phyloP scores from a whole-genome alignment of 2,888 invertebrate genomes.

The Scrobipalpa costella region DNA sequence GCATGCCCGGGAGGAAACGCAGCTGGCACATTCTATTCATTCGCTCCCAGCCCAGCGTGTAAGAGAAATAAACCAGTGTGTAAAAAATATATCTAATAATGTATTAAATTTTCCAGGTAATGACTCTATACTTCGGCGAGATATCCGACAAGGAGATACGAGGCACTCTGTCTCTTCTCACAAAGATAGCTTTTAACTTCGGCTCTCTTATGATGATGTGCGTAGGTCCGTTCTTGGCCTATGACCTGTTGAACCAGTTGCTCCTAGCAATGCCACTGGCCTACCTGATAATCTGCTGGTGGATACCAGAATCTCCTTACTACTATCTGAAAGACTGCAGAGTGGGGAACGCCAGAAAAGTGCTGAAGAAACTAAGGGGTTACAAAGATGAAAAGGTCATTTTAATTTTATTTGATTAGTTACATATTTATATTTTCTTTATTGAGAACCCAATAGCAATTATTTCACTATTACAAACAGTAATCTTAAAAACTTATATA shows the following conservation, averaged over 20 bases:
- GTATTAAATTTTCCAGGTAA: slow-evolving; percentile 51
- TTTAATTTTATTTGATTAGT: too few relatives aligned
- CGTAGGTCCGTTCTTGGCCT: slow-evolving; percentile 64
- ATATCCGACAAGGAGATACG: slow-evolving; percentile 70
- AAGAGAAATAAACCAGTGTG: too few relatives aligned
- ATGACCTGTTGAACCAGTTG: slow-evolving; percentile 61
- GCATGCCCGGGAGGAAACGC: too few relatives aligned
- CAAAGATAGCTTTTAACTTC: slow-evolving; percentile 59
- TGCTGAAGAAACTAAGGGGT: slow-evolving; percentile 63
- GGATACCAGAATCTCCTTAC: slow-evolving; percentile 83
- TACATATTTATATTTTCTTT: too few relatives aligned
- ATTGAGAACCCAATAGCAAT: too few relatives aligned
- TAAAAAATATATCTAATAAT: too few relatives aligned
- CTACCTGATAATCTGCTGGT: slow-evolving; percentile 71
- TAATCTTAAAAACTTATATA: too few relatives aligned
- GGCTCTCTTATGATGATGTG: slow-evolving; percentile 65
- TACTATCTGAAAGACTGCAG: slow-evolving; percentile 76
- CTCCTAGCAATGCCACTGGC: slow-evolving; percentile 65
- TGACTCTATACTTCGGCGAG: slow-evolving; percentile 67
- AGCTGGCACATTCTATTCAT: too few relatives aligned
- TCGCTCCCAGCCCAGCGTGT: too few relatives aligned
- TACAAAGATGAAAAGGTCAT: slow-evolving; percentile 52
- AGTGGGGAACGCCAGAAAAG: slow-evolving; percentile 64
- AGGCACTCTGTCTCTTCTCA: slow-evolving; percentile 55
- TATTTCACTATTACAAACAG: too few relatives aligned